These are phyloP conservation scores for Cathartes aura DNA, from an alignment of 2,113 vertebrate genomes.

Conservation along the genomic window DNA sequence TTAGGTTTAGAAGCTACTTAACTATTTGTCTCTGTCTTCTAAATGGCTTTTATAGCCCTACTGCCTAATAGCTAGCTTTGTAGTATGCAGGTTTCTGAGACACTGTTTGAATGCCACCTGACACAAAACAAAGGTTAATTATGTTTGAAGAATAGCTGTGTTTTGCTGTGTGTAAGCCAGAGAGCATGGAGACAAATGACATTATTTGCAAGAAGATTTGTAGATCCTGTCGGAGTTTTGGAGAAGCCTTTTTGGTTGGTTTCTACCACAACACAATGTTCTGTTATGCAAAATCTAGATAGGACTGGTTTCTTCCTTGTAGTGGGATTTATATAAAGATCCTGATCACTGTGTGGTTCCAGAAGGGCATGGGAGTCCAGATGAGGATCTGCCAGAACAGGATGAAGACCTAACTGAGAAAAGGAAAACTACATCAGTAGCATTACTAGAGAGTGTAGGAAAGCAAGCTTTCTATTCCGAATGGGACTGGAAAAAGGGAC, in stretches of 20 bases:
- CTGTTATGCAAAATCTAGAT: neutral
- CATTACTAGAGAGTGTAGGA: neutral
- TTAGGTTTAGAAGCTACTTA: neutral
- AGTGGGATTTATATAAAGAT: neutral
- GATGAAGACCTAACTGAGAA: neutral
- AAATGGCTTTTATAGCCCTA: neutral
- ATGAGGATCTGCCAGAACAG: neutral
- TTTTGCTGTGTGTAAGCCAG: neutral
- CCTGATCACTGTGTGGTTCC: neutral
- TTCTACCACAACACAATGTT: neutral
- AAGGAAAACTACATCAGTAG: neutral
- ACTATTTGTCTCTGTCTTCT: neutral
- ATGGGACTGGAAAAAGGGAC: neutral
- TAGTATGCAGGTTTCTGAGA: neutral
- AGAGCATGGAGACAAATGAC: neutral
- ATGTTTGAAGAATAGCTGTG: neutral
- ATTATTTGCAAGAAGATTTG: neutral
- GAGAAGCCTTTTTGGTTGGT: neutral
- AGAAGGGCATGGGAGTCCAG: neutral
- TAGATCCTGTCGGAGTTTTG: neutral
- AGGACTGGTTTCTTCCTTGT: neutral
- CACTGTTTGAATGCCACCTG: neutral
- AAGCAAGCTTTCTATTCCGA: constrained; percentile 13
- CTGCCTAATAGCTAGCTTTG: neutral
- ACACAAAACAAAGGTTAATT: neutral